A percentile compares a stretch with the other conserved stretches of the same genome.
Conservation (phyloP, 1,140 invertebrate genomes). For the Papilio xuthus region DNA sequence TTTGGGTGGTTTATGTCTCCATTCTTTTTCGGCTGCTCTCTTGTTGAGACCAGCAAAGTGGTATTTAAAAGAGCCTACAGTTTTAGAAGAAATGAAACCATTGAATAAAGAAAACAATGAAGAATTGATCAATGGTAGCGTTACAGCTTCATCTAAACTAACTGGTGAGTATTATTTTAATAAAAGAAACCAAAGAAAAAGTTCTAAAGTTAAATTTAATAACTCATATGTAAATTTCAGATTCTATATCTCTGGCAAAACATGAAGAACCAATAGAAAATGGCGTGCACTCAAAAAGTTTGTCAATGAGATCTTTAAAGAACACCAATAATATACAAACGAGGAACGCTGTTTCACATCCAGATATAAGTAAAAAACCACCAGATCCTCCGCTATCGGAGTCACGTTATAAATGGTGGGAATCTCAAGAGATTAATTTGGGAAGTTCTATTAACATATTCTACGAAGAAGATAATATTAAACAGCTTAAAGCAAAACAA, state of each 20-base stretch:
- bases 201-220: not conserved
- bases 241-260: conserved; percentile 46
- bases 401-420: conserved; percentile 74
- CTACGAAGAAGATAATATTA: conserved; percentile 55
- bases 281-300: conserved; percentile 56
- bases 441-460: conserved; percentile 77
- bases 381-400: conserved; percentile 56
- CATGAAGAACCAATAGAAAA: conserved; percentile 50
- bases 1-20: conserved; percentile 81
- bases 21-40: conserved; percentile 80
- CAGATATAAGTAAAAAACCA: conserved; percentile 64
- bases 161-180: conserved; percentile 50
- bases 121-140: conserved; percentile 60
- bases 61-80: conserved; percentile 79
- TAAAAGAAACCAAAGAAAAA: not conserved
- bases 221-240: conserved; percentile 44
- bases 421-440: conserved; percentile 78
- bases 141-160: conserved; percentile 57
- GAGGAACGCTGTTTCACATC: conserved; percentile 71
- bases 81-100: conserved; percentile 62
- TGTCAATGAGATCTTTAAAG: conserved; percentile 64
- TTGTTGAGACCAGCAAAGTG: conserved; percentile 83
- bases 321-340: conserved; percentile 55
- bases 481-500: conserved; percentile 51
- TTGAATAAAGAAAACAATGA: conserved; percentile 58